Base-by-base conservation (phyloP, 2,113 vertebrate genomes). In the Glaucidium brasilianum region DNA sequence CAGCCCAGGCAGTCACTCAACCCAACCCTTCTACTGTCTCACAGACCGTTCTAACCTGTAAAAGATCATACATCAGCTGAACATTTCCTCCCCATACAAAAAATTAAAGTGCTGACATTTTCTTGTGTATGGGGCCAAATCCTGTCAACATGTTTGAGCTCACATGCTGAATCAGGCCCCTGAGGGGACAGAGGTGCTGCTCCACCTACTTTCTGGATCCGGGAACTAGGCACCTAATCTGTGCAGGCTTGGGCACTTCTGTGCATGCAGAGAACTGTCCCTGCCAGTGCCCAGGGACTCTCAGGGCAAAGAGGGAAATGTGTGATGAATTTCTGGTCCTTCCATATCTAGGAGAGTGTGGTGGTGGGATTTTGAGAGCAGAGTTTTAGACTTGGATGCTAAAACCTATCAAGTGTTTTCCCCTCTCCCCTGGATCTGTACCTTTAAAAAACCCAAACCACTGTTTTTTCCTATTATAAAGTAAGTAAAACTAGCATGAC, bases 161-260 rank as follows among this genome's bases (percentile, higher is more conserved):
- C 84, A 75, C 56, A 87, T 20, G 84, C 62, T 97, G 94, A 96
- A 94, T 96, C 96, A 96, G 87, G 66, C 49, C 94, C 96, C 96
- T 45, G 74, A 90, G 90, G 96, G 87, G 43, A 90, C 2, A 72
- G 67, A 93, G 94, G 62, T 92, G 66, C 96, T 79, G 93, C 92
- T 94, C 92, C 93, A 94, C 94, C 96, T 92, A 91, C 66, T 58
- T 94, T 75, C 45, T 78, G 69, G 73, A 96, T 95, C 62, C 15
- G 4, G 81, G 87, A 97, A 91, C 43, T 13, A 94, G 66, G 34
- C 73, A 96, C 53, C 53, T 94, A 64, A 96, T 56, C 92, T 92
- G 30, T 64, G 90, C 93, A 96, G 92, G 96, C 92, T 90, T 47
- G 84, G 87, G 90, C 94, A 88, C 74, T 82, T 92, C 81, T 66